These are phyloP conservation scores for Mycalesis mineus DNA, from an alignment of 2,888 invertebrate genomes.

Conservation along the genomic window DNA sequence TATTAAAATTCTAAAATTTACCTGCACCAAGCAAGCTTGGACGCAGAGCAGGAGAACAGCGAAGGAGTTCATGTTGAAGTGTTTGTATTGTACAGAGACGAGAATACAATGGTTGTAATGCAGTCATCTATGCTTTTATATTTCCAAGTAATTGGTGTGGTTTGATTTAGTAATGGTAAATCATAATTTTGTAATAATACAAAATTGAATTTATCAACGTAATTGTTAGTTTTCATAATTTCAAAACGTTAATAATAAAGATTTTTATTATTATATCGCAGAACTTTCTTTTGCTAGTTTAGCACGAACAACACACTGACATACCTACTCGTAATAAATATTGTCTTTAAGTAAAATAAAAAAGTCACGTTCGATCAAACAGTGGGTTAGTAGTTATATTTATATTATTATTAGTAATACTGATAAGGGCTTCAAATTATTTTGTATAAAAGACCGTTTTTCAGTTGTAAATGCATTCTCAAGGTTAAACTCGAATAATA, in stretches of 20 bases:
- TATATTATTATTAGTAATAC: not conserved
- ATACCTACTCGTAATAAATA: not conserved
- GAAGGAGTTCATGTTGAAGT: slow-evolving; percentile 37
- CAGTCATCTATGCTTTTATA: not conserved
- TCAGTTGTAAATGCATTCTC: not conserved
- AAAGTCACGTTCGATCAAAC: not conserved
- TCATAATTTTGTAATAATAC: too few species aligned
- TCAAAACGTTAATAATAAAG: too few species aligned
- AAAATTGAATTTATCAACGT: too few species aligned
- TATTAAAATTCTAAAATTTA: slow-evolving; percentile 18
- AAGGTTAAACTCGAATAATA: slow-evolving; percentile 11
- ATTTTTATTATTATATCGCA: too few species aligned
- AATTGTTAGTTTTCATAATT: too few species aligned
- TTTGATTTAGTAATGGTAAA: too few species aligned
- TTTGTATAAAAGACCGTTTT: slow-evolving; percentile 7
- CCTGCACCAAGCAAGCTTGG: slow-evolving; percentile 40
- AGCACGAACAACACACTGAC: not conserved
- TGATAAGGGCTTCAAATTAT: not conserved
- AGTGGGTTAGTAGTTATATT: not conserved
- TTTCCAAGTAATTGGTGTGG: too few species aligned
- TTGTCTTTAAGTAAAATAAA: not conserved
- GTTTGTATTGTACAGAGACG: not conserved
- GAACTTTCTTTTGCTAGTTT: too few species aligned
- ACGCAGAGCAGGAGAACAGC: slow-evolving; percentile 37
- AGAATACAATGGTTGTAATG: not conserved